Evolutionary conservation across 2,888 invertebrate genomes (phyloP).

Genomic region (Heliconius aoede): DNA sequence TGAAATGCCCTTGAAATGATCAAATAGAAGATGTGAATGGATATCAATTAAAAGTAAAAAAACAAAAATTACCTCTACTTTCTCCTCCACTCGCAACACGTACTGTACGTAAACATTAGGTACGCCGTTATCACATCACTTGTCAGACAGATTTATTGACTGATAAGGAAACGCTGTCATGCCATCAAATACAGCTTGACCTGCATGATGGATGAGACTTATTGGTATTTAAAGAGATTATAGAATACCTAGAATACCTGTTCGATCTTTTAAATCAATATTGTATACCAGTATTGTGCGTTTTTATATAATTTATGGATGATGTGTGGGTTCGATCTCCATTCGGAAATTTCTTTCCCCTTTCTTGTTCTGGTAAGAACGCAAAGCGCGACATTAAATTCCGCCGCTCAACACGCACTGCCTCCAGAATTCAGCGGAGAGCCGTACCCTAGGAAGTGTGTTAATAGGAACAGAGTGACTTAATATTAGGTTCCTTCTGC

Average conservation of each 20-base stretch:
- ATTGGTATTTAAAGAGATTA: constrained; percentile 10
- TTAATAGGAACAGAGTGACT: too few relatives aligned
- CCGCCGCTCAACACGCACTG: neutral
- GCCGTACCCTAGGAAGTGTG: too few relatives aligned
- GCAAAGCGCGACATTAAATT: neutral
- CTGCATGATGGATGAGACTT: constrained; percentile 19
- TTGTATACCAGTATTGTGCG: neutral
- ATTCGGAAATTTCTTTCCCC: neutral
- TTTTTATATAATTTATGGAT: neutral
- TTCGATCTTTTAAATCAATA: neutral
- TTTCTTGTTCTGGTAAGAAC: neutral
- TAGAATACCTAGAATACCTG: neutral
- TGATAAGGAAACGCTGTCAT: constrained; percentile 34
- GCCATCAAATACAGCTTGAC: constrained; percentile 19
- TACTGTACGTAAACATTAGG: constrained; percentile 24
- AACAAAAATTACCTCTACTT: constrained; percentile 9
- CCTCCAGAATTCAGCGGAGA: too few relatives aligned
- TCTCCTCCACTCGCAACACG: constrained; percentile 4
- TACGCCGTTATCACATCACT: constrained; percentile 27
- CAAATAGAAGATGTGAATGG: too few relatives aligned
- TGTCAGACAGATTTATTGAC: constrained; percentile 31
- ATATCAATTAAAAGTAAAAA: too few relatives aligned
- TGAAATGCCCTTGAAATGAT: neutral
- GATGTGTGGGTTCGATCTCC: neutral
- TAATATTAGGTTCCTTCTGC: too few relatives aligned